Conservation (phyloP, 2,113 vertebrate genomes). For the Hippocampus guttulatus region DNA sequence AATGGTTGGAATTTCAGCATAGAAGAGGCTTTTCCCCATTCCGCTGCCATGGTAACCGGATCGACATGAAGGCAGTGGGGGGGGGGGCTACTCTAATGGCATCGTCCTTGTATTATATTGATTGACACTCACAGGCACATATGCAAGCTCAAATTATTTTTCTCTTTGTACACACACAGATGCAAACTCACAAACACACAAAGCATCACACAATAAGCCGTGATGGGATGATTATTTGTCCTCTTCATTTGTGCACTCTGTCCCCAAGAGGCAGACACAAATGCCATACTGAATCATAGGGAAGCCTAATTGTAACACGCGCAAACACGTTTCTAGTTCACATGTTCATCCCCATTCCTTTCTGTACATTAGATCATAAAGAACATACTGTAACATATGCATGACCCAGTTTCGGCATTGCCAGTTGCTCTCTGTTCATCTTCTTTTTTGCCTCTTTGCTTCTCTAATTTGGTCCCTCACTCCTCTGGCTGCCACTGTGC, state of each 20-base stretch:
- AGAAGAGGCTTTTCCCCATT: conserved; percentile 42
- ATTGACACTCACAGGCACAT: conserved; percentile 40
- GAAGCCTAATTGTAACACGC: conserved; percentile 54
- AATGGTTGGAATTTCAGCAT: conserved; percentile 34
- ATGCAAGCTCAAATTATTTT: conserved; percentile 22
- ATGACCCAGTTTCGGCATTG: conserved; percentile 55
- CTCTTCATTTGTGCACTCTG: conserved; percentile 24
- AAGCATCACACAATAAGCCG: background rate
- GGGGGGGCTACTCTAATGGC: conserved; percentile 44
- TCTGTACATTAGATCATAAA: conserved; percentile 24
- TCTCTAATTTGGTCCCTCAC: conserved; percentile 28
- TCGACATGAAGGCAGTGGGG: conserved; percentile 33
- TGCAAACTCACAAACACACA: conserved; percentile 5
- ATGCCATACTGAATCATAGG: conserved; percentile 33
- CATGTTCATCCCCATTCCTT: conserved; percentile 28
- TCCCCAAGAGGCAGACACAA: conserved; percentile 34
- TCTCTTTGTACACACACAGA: background rate
- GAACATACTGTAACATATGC: conserved; percentile 33
- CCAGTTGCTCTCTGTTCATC: conserved; percentile 20
- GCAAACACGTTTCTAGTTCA: conserved; percentile 43
- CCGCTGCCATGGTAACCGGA: conserved; percentile 65
- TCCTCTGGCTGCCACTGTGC: conserved; percentile 41
- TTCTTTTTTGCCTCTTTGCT: conserved; percentile 50
- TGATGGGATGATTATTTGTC: conserved; percentile 13
- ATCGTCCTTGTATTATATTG: conserved; percentile 59